phyloP scores from a whole-genome alignment of 2,888 invertebrate genomes.

The Dascillus cervinus region DNA sequence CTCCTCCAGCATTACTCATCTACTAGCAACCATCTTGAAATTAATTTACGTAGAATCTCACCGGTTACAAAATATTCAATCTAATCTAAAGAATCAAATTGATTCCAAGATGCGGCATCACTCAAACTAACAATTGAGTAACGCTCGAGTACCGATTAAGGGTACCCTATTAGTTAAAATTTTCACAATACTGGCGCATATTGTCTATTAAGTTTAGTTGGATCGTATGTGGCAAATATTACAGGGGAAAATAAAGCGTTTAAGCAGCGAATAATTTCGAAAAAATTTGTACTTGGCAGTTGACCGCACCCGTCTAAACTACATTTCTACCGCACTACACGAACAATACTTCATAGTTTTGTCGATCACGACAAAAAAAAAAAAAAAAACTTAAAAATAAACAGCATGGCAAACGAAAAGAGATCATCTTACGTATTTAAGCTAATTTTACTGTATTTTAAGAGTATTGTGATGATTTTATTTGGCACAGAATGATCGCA shows the following conservation, averaged over 20 bases:
- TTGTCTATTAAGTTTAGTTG: slow-evolving; percentile 11
- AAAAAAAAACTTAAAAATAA: slow-evolving; percentile 1
- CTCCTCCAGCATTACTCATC: not conserved
- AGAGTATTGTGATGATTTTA: slow-evolving; percentile 12
- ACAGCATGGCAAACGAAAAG: slow-evolving; percentile 14
- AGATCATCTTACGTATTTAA: slow-evolving; percentile 15
- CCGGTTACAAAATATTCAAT: no score
- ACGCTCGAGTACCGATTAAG: not conserved
- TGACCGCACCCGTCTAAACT: no score
- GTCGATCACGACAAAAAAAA: not conserved
- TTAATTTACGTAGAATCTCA: no score
- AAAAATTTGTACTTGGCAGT: no score
- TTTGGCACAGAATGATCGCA: slow-evolving; percentile 1
- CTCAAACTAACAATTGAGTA: not conserved
- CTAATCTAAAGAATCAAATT: no score
- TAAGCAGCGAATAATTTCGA: not conserved
- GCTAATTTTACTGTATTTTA: slow-evolving; percentile 11
- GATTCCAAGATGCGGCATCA: not conserved
- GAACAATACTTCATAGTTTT: no score
- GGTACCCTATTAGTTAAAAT: slow-evolving; percentile 10
- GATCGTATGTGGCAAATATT: slow-evolving; percentile 14
- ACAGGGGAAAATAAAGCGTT: slow-evolving; percentile 8
- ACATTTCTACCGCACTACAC: no score
- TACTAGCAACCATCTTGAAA: not conserved
- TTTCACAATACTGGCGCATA: slow-evolving; percentile 29